These are phyloP conservation scores for Strix aluco DNA, from an alignment of 2,113 vertebrate genomes.

Conservation along the genomic window DNA sequence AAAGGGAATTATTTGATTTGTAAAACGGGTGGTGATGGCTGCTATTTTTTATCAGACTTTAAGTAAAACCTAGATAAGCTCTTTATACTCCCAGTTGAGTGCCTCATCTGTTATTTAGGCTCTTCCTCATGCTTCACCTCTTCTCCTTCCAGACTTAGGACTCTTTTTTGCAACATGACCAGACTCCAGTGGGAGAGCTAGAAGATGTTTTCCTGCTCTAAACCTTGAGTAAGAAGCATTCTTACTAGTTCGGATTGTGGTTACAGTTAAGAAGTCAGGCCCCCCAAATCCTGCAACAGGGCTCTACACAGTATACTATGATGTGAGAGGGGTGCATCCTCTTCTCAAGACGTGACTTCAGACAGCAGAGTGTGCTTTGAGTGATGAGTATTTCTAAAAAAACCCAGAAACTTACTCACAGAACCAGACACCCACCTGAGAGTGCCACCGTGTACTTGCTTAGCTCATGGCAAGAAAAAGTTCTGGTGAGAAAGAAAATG, in stretches of 20 bases:
- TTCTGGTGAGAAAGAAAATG: background rate
- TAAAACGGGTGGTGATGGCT: background rate
- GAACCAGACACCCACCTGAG: background rate
- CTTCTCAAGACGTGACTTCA: background rate
- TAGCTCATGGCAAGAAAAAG: background rate
- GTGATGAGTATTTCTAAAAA: background rate
- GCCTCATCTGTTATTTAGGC: background rate
- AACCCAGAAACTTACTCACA: accelerated
- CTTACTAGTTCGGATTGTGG: background rate
- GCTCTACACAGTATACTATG: background rate
- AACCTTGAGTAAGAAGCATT: background rate
- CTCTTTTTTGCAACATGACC: background rate
- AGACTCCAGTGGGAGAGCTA: background rate
- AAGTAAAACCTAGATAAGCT: background rate
- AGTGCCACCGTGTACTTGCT: background rate
- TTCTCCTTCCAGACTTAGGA: background rate
- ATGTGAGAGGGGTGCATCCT: accelerated
- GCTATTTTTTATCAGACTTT: background rate
- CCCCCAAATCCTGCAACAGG: background rate
- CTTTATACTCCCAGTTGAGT: background rate
- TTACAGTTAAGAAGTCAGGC: background rate
- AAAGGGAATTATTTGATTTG: background rate
- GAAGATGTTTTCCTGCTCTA: background rate
- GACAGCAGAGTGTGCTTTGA: background rate
- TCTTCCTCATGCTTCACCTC: background rate